Evolutionary conservation across 2,113 vertebrate genomes (phyloP), one percentile per base, ranked within the genome.

Genomic region (Petromus typicus): DNA sequence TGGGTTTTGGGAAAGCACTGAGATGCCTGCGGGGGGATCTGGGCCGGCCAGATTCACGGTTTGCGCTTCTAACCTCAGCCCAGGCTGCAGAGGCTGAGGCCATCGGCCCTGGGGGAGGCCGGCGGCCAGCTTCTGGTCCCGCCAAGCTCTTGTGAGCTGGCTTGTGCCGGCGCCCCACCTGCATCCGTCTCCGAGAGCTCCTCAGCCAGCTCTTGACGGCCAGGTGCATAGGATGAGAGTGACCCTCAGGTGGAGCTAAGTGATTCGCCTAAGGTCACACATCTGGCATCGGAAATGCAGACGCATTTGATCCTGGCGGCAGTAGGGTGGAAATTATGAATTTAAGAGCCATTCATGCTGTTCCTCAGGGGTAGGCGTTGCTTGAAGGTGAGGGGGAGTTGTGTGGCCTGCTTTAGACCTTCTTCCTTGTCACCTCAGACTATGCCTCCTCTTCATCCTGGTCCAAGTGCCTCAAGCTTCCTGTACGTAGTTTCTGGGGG

Each of bases 101-200:
- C 20, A 8, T 16, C 43, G 13, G 40, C 16, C 20, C 16, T 1
- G 11, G 37, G 22, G 63, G 54, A 66, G 22, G 67, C 45, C n/a
- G 32, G 20, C 45, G 30, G 6, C 27, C 30, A 8, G 57, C 14
- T 40, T 63, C 79, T 13, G 32, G 9, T 9, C 40, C 40, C 20
- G 23, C 14, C 2, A 18, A 51, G 48, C 48, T 51, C 48, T 51
- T 32, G 4, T 14, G 51, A 9, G 37, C 40, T 37, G 30, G 75
- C 30, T 2, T 4, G 3, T 0, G 23, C 34, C 11, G 0, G 63
- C 2, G 0, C 2, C 3, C 83, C 34, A 14, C 83, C 66, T 54
- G 3, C 43, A 7, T 8, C 2, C 0, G 1, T 14, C 34, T 11
- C 2, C 4, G 16, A 57, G 2, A 5, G 30, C 84, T 61, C 5